Evolutionary conservation across 2,797 vertebrate species (phyloP).

Genomic region (Nannoperca obscura): DNA sequence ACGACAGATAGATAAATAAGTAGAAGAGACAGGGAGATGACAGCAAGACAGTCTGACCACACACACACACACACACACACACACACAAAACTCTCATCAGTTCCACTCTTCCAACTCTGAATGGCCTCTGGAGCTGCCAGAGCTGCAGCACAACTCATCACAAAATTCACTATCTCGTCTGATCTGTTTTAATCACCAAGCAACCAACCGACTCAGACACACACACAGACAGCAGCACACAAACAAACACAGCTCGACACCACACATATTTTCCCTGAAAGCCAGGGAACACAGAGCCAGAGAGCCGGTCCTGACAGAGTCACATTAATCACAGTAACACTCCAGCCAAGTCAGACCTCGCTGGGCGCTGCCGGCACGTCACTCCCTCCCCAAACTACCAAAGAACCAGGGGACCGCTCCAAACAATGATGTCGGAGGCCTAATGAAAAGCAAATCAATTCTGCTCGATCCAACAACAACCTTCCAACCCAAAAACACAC

Average conservation of each 20-base stretch:
- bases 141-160: conserved; percentile 69
- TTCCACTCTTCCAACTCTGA: conserved; percentile 75
- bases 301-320: conserved; percentile 69
- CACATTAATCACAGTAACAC: conserved; percentile 76
- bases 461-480: conserved; percentile 51
- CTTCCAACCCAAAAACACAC: conserved; percentile 51
- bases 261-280: conserved; percentile 65
- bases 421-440: conserved; percentile 66
- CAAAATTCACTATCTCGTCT: conserved; percentile 75
- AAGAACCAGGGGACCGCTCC: conserved; percentile 54
- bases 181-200: conserved; percentile 80
- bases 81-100: conserved; percentile 63
- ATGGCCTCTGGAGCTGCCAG: conserved; percentile 72
- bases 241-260: conserved; percentile 61
- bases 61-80: conserved; percentile 19
- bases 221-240: conserved; percentile 21
- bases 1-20: conserved; percentile 77
- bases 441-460: conserved; percentile 73
- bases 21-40: conserved; percentile 75
- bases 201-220: conserved; percentile 52
- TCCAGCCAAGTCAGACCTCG: conserved; percentile 70
- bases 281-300: conserved; percentile 57
- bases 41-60: conserved; percentile 73
- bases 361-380: conserved; percentile 54
- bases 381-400: conserved; percentile 43